Percentiles rank a stretch among this genome's conserved stretches.
Conservation (phyloP, 2,888 invertebrate genomes). For the Epinotia bilunana region DNA sequence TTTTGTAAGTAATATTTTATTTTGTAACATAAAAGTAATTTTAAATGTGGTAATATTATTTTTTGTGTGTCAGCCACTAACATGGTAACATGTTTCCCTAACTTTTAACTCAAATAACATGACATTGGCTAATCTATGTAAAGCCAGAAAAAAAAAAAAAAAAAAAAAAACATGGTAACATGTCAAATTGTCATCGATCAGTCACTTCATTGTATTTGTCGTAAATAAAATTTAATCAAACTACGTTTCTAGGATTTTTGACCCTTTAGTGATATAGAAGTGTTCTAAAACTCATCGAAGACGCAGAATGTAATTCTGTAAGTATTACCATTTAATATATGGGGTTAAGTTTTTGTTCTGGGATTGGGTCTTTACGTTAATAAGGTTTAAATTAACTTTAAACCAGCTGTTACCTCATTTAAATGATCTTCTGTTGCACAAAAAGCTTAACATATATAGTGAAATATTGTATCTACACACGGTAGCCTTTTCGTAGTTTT, state of each 20-base stretch:
- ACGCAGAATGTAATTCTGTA: conserved; percentile 6
- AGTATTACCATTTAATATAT: conserved; percentile 1
- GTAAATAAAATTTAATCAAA: conserved; percentile 39
- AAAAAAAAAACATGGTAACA: too few relatives aligned
- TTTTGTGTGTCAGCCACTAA: not conserved
- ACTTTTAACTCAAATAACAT: too few relatives aligned
- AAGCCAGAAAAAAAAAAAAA: too few relatives aligned
- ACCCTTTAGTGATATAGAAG: conserved; percentile 7
- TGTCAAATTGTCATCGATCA: conserved; percentile 45
- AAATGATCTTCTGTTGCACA: not conserved
- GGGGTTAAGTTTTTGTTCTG: conserved; percentile 11
- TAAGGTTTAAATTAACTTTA: conserved; percentile 7
- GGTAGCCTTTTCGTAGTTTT: not conserved
- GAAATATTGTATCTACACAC: not conserved
- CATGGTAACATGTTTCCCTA: too few relatives aligned
- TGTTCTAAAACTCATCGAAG: conserved; percentile 6
- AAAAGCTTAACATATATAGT: not conserved
- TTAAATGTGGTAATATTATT: conserved; percentile 16
- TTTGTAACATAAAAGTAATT: not conserved
- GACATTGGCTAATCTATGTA: too few relatives aligned
- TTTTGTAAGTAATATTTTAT: not conserved
- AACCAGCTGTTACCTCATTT: not conserved
- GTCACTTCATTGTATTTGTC: conserved; percentile 34
- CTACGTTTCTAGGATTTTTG: conserved; percentile 18
- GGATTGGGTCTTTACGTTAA: conserved; percentile 2